Evolutionary conservation across 2,113 vertebrate genomes (phyloP), one percentile per base, ranked within the genome.

Genomic region (Reinhardtius hippoglossoides): DNA sequence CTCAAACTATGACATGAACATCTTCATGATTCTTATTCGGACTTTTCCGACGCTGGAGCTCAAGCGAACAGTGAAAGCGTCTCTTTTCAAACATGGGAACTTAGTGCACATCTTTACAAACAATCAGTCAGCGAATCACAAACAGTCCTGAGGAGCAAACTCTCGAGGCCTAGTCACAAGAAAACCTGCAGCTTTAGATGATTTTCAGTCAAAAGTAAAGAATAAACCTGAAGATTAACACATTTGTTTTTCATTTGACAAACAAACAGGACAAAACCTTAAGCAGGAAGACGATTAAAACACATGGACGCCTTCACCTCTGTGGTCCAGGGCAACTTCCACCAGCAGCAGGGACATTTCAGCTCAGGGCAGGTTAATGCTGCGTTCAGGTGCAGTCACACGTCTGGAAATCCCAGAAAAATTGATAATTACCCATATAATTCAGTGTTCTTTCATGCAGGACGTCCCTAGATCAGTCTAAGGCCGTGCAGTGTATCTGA

Each of bases 251-350:
- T 31, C 0, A 68, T 40, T 37, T n/a, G n/a, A n/a, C 16, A 23
- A 50, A 54, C 27, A 10, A 40, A 54, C 23, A 12, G 14, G 40
- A 81, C 66, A 15, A 57, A 65, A 42, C 56, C 81, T 26, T 48
- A 59, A 77, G 60, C 71, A 61, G 81, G 81, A 84, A 86, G 78
- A 82, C 67, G 2, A 50, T 20, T 24, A 9, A 23, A 67, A 58
- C 5, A 56, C 60, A 35, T 1, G 1, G 37, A 80, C 63, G 12
- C 14, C 9, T 18, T 15, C 23, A 8, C 15, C 27, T 24, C 26
- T 0, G 13, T 16, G 55, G 46, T 50, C 56, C 23, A 7, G 16
- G 16, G 18, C 2, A 50, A 46, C 3, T 5, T 46, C 44, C 46
- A 18, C 15, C 46, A 15, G 15, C 46, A 16, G 16, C 58, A 20